Percentiles rank a stretch among this genome's conserved stretches.
These are phyloP conservation scores for Halisarca cf. caerulea DNA, from an alignment of 37 sponge, comb jelly and placozoan genomes.

Conservation along the genomic window DNA sequence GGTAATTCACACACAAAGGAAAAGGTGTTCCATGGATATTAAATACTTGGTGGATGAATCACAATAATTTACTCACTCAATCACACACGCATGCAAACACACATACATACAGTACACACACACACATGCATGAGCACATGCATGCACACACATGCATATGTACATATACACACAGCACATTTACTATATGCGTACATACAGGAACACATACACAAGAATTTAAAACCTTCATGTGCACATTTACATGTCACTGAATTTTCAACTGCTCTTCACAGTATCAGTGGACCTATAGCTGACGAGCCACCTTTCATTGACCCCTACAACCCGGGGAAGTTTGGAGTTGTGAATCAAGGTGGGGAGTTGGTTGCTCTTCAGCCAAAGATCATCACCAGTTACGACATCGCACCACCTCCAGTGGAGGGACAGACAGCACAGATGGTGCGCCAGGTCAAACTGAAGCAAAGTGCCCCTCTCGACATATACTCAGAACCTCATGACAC, in stretches of 20 bases:
- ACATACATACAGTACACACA: too few species aligned
- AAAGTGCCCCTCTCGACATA: not conserved
- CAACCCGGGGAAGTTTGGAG: slow-evolving; percentile 44
- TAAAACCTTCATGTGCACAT: too few species aligned
- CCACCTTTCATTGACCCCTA: slow-evolving; percentile 38
- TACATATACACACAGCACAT: too few species aligned
- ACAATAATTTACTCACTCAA: too few species aligned
- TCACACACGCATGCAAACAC: too few species aligned
- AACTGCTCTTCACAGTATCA: slow-evolving; percentile 34
- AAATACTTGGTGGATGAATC: too few species aligned
- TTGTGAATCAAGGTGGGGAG: slow-evolving; percentile 15
- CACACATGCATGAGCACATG: too few species aligned
- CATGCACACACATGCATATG: too few species aligned
- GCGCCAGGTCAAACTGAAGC: slow-evolving; percentile 26
- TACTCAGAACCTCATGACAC: not conserved
- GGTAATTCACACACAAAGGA: too few species aligned
- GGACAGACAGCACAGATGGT: slow-evolving; percentile 46
- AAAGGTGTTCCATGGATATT: too few species aligned
- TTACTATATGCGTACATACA: too few species aligned
- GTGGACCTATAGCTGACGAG: slow-evolving; percentile 50
- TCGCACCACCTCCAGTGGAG: slow-evolving; percentile 9
- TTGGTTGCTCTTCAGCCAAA: slow-evolving; percentile 41
- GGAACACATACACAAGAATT: too few species aligned
- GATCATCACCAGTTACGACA: not conserved
- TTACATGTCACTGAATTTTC: not conserved